Evolutionary conservation across 2,113 vertebrate species (phyloP).

Genomic region (Catharus fuscescens): DNA sequence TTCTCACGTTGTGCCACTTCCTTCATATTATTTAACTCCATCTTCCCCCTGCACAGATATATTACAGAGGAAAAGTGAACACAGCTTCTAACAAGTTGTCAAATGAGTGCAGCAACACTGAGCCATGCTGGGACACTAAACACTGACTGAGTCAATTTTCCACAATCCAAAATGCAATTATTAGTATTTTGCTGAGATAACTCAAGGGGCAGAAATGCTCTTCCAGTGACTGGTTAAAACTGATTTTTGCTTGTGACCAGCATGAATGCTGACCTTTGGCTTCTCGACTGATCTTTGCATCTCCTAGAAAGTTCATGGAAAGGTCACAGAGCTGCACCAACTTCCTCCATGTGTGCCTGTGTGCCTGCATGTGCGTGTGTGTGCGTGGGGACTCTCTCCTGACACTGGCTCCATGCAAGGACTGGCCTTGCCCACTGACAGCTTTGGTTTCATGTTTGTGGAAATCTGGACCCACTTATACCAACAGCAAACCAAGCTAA

Average conservation of each 20-base stretch:
- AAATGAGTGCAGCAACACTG: background rate
- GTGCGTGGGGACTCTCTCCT: constrained; percentile 66
- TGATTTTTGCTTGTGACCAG: constrained; percentile 89
- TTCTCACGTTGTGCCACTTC: background rate
- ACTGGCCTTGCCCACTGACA: background rate
- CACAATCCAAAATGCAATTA: background rate
- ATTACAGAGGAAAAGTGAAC: background rate
- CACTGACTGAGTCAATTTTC: background rate
- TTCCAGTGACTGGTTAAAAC: constrained; percentile 81
- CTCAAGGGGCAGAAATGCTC: constrained; percentile 45
- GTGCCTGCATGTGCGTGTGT: background rate
- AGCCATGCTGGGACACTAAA: background rate
- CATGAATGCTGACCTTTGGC: constrained; percentile 90
- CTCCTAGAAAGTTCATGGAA: constrained; percentile 87
- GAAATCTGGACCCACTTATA: constrained; percentile 40
- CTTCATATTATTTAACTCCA: constrained; percentile 2
- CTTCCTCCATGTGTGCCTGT: constrained; percentile 71
- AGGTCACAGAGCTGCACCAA: constrained; percentile 83
- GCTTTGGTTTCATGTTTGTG: constrained; percentile 5
- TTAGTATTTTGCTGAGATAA: constrained; percentile 41
- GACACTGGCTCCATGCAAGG: constrained; percentile 70
- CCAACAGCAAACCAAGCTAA: constrained; percentile 35
- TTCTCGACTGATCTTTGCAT: constrained; percentile 84
- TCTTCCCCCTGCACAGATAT: background rate
- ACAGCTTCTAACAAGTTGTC: background rate